Evolutionary conservation across 2,113 vertebrate genomes (phyloP), one percentile per base, ranked within the genome.

Genomic region (Chaenogobius annularis): DNA sequence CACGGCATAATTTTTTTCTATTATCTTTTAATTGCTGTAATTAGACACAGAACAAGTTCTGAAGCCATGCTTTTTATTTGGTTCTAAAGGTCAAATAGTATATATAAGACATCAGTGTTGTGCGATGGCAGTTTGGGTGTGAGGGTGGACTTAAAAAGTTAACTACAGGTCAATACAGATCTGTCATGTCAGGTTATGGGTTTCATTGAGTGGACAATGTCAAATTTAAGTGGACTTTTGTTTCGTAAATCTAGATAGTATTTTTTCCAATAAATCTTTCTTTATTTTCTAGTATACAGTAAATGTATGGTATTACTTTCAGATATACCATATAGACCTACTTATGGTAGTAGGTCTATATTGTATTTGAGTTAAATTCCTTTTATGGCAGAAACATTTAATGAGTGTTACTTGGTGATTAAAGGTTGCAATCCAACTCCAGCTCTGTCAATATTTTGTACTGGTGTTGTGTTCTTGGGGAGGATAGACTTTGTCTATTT

Each of bases 21-120:
- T 87, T 87, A 79, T 89, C 61, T 68, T 80, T 14, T 80, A 75
- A 89, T 89, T 74, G 83, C 50, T 78, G 82, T 79, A 62, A 89
- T 89, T 66, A 80, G 74, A 11, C 68, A 65, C 64, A 58, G 20
- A 84, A 48, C 85, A 70, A n/a, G 74, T 78, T 86, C 63, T 15
- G 74, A 20, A 65, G 69, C 59, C 50, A 75, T 73, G 66, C 26
- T 54, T 13, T 54, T 64, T 71, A 5, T 19, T 54, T 79, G 43
- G 14, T 26, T 3, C 6, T 23, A 22, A 81, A 74, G 82, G 80
- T 79, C 77, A 73, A 80, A 69, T 52, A 20, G 52, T 72, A 84
- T 55, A 75, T 11, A 9, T 31, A 15, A 81, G 66, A 81, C 62
- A 35, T 63, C 3, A 73, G 61, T 64, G 43, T 50, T 70, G 23